Evolutionary conservation across 2,888 invertebrate species (phyloP), one percentile per base, ranked within the genome.

Genomic region (Isotomurus palustris): DNA sequence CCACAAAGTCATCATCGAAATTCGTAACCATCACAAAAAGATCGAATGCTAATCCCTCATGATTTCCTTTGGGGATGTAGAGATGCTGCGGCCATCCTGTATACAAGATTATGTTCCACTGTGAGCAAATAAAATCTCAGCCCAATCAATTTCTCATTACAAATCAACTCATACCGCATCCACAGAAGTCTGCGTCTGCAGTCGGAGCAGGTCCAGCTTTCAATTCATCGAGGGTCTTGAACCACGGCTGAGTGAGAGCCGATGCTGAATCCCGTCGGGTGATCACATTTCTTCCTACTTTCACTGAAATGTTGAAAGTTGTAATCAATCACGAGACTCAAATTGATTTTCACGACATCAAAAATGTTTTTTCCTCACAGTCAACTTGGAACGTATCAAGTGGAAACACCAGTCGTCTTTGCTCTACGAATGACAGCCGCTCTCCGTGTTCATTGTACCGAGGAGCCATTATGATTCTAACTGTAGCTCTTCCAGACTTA

Each of bases 71-170:
- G 0, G 89, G 87, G 32, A 88, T 68, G 5, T 89, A 79, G 82
- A 90, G 81, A 75, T 90, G 88, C 60, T 88, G 84, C 0, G 90
- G 90, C 88, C 90, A 90, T 50, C 90, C 89, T 12, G 44, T 25
- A 35, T 21, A n/a, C 10, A 24, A 47, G 29, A 44, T 14, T 22
- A 25, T 5, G 32, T 10, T 14, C 14, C 14, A 32, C 14, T 32
- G 32, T 32, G 8, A 32, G 8, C 14, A 10, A 10, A 10, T 8
- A 32, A 8, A 32, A 32, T 32, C 14, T 32, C 8, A 32, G 32
- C 8, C 8, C 8, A 32, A 32, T 32, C 14, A 14, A 10, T 10
- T 32, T 14, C 32, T 14, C 8, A 32, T 32, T 32, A 10, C 14
- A 14, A 32, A 14, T 10, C 8, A 14, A 32, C 14, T 12, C 21